phyloP scores from a whole-genome alignment of 1,140 invertebrate genomes.

The Anastatus disparis region DNA sequence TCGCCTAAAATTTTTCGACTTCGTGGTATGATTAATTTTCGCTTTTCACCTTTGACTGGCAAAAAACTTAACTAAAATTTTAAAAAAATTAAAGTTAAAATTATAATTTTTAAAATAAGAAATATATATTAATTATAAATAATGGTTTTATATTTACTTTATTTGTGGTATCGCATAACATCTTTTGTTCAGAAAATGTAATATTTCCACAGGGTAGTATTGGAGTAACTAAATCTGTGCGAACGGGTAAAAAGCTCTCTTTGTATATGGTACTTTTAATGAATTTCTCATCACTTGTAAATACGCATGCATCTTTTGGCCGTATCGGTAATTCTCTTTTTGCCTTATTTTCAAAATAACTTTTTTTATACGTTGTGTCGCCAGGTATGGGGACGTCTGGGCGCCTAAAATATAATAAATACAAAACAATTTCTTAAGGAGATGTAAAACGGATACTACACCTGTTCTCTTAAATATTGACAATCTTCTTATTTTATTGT shows the following conservation, averaged over 20 bases:
- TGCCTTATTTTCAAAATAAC: conserved; percentile 49
- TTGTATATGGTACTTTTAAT: conserved; percentile 54
- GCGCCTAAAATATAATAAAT: conserved; percentile 45
- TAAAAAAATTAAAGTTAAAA: not conserved
- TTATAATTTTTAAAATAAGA: not conserved
- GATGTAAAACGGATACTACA: too few species aligned
- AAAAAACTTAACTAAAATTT: conserved; percentile 56
- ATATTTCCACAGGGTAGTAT: conserved; percentile 54
- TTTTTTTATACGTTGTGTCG: conserved; percentile 58
- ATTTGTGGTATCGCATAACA: conserved; percentile 57
- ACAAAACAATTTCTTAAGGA: too few species aligned
- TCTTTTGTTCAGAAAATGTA: conserved; percentile 50
- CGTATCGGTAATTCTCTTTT: conserved; percentile 48
- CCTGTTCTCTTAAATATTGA: too few species aligned
- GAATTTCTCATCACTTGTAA: conserved; percentile 51
- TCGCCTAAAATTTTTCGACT: conserved; percentile 53
- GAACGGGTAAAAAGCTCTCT: conserved; percentile 53
- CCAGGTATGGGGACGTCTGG: conserved; percentile 52
- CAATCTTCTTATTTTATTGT: too few species aligned
- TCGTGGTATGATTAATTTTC: conserved; percentile 51
- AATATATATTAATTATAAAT: not conserved
- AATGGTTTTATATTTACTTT: conserved; percentile 49
- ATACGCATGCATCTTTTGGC: conserved; percentile 39
- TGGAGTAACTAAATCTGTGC: conserved; percentile 41
- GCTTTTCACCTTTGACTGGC: conserved; percentile 50